phyloP scores from a whole-genome alignment of 2,888 invertebrate species.

The Ametastegia equiseti region DNA sequence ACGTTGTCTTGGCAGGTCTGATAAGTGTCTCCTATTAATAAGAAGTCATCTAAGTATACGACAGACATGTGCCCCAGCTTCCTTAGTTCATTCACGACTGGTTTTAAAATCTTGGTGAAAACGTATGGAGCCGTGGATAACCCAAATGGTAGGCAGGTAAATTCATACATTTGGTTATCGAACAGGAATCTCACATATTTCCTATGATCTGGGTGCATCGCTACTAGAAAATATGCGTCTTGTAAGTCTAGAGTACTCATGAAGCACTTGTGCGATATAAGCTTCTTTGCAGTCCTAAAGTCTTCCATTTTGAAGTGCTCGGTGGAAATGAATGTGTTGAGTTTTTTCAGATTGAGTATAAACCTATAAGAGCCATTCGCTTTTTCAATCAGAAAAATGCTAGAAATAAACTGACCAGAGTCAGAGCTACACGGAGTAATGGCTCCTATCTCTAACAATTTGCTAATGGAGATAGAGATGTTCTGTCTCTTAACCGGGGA shows the following conservation, averaged over 20 bases:
- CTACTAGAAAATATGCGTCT: constrained; percentile 52
- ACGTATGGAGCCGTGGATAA: constrained; percentile 49
- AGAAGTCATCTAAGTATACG: constrained; percentile 1
- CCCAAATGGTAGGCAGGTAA: constrained; percentile 48
- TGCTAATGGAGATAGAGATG: not conserved
- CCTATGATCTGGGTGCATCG: constrained; percentile 47
- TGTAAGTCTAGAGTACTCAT: constrained; percentile 49
- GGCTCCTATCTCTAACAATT: constrained; percentile 44
- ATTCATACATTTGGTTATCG: constrained; percentile 48
- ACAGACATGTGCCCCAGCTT: not conserved
- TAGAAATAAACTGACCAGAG: constrained; percentile 47
- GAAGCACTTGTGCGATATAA: constrained; percentile 49
- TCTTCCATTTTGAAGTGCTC: constrained; percentile 58
- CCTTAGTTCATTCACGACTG: not conserved
- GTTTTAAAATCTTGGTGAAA: constrained; percentile 2
- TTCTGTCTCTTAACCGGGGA: not conserved
- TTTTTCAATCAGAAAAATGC: constrained; percentile 52
- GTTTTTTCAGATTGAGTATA: constrained; percentile 55
- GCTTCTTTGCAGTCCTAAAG: constrained; percentile 52
- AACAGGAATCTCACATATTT: constrained; percentile 52
- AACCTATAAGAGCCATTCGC: constrained; percentile 51
- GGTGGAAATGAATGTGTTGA: constrained; percentile 51
- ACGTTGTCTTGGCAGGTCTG: not conserved
- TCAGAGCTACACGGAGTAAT: constrained; percentile 37
- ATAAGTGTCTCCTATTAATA: not conserved